Conservation (phyloP, 2,888 invertebrate genomes). For the Acanthosepion pharaonis region DNA sequence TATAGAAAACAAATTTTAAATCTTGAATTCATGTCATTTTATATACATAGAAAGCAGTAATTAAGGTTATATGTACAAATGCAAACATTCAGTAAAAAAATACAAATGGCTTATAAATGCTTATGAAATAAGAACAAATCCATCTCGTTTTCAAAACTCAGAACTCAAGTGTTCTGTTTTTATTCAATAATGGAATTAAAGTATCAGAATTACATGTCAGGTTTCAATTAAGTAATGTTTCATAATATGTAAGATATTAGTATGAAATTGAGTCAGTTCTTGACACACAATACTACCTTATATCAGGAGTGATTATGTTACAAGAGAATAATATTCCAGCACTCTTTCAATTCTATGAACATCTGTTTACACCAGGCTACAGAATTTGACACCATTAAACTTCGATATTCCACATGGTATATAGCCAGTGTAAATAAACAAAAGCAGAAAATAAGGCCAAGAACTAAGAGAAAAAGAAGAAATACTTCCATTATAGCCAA, state of each 20-base stretch:
- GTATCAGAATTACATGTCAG: not conserved
- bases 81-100: not conserved
- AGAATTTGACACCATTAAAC: constrained; percentile 38
- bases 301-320: not conserved
- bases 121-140: not conserved
- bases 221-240: not conserved
- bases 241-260: not conserved
- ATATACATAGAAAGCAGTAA: no score
- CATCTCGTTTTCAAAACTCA: not conserved
- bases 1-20: no score
- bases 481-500: not conserved
- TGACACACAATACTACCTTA: not conserved
- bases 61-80: no score
- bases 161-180: not conserved
- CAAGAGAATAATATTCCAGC: constrained; percentile 18
- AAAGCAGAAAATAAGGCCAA: not conserved
- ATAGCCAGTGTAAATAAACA: constrained; percentile 42
- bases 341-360: constrained; percentile 14
- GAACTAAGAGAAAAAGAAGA: not conserved
- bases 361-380: not conserved
- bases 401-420: constrained; percentile 41
- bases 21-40: no score
- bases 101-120: not conserved
- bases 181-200: not conserved
- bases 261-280: not conserved